Evolutionary conservation across 2,113 vertebrate genomes (phyloP).

Genomic region (Buteo buteo): DNA sequence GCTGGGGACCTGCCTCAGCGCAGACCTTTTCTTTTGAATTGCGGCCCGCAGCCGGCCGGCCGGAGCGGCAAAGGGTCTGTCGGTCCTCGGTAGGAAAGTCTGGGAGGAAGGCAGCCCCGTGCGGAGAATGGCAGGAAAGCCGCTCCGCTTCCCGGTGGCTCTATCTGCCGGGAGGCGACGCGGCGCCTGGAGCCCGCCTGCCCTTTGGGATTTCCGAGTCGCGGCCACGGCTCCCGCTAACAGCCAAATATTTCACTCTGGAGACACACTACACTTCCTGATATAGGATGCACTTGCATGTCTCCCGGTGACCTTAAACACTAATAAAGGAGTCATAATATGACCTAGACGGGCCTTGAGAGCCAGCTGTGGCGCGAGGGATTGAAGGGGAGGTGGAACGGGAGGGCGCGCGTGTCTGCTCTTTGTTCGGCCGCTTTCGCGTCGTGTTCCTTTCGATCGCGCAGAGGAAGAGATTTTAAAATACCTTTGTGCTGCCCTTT

Average conservation of each 20-base stretch:
- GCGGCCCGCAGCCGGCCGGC: background rate
- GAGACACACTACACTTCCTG: slow-evolving; percentile 84
- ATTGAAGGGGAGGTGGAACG: background rate
- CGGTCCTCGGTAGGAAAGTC: slow-evolving; percentile 55
- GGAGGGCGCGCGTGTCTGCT: slow-evolving; percentile 42
- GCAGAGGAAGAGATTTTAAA: slow-evolving; percentile 39
- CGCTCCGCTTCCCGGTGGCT: slow-evolving; percentile 78
- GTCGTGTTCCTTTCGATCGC: slow-evolving; percentile 6
- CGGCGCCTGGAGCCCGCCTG: slow-evolving; percentile 81
- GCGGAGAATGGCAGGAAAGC: slow-evolving; percentile 89
- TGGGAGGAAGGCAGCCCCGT: slow-evolving; percentile 72
- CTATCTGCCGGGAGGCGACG: slow-evolving; percentile 69
- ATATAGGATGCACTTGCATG: slow-evolving; percentile 89
- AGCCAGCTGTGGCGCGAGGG: slow-evolving; percentile 36
- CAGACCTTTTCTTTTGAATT: slow-evolving; percentile 39
- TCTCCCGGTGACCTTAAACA: slow-evolving; percentile 86
- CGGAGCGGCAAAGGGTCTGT: slow-evolving; percentile 31
- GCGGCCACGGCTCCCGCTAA: slow-evolving; percentile 65
- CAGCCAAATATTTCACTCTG: slow-evolving; percentile 83
- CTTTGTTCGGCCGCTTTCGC: slow-evolving; percentile 35
- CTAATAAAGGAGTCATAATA: slow-evolving; percentile 87
- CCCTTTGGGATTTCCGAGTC: slow-evolving; percentile 85
- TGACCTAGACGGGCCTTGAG: slow-evolving; percentile 70
- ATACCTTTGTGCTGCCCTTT: background rate
- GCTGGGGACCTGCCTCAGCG: background rate